Base-by-base conservation (phyloP, 2,797 vertebrate species). In the Enoplosus armatus region DNA sequence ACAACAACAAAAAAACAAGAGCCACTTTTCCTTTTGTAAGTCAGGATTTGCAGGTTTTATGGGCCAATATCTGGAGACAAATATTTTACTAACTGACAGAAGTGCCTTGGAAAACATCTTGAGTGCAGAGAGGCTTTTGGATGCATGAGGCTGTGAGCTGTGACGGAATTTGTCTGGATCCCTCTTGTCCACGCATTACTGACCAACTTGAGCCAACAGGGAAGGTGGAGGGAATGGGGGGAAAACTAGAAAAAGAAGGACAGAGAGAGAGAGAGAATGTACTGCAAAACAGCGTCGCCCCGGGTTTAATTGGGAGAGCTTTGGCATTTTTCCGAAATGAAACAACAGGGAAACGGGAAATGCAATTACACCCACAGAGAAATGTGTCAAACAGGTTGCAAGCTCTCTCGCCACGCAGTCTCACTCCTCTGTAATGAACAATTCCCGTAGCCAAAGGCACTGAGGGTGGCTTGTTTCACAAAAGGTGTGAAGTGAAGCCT, bases 401-500 rank as follows among this genome's bases (percentile, higher is more conserved):
- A 45, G 72, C 79, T 74, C 67, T 71, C 78, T 62, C 35, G 11
- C 84, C 83, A 53, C 6, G 51, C 74, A 67, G 64, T 75, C 77
- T 82, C 77, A 58, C 77, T 88, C 76, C 84, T 65, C 83, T 79
- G 76, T 89, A 90, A 91, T 88, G 87, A 90, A 83, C 80, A 53
- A 83, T 26, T 88, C 59, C 75, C 26, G 66, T 61, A 79, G 91
- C 89, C 91, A 87, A 80, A 78, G 84, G 89, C 83, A 14, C 79
- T 1, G 47, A 80, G 83, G 86, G 84, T 66, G 82, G 79, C 83
- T 85, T 41, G 78, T 86, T 89, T 75, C 74, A 80, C 80, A 72
- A 86, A 85, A 92, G 90, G 90, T 92, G 91, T 80, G 86, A 93
- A 92, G 83, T 55, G 85, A 88, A 85, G 85, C 48, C 75, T 87